Evolutionary conservation across 2,888 invertebrate species (phyloP).

Genomic region (Watsonalla cultraria): DNA sequence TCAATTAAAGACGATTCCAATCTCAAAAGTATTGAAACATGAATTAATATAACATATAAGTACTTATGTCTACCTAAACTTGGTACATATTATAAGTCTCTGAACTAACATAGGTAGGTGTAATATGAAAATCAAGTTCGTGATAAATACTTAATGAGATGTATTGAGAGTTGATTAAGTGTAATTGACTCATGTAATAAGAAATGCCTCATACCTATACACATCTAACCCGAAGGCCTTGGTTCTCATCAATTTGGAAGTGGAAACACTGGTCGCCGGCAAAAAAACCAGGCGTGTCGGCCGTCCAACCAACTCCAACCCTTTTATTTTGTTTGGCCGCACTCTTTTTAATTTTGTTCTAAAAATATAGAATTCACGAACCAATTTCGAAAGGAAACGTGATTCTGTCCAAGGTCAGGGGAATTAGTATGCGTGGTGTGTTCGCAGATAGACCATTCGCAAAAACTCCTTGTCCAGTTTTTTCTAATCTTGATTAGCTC

Average conservation of each 20-base stretch:
- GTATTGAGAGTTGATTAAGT: too few relatives aligned
- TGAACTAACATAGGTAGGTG: too few relatives aligned
- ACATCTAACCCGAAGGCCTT: slow-evolving; percentile 31
- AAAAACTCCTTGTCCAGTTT: slow-evolving; percentile 59
- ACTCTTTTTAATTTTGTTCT: slow-evolving; percentile 74
- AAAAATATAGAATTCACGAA: slow-evolving; percentile 76
- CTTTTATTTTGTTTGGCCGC: slow-evolving; percentile 65
- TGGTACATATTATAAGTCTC: too few relatives aligned
- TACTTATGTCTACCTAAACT: too few relatives aligned
- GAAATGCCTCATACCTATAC: slow-evolving; percentile 13
- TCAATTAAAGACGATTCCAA: too few relatives aligned
- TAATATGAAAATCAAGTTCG: too few relatives aligned
- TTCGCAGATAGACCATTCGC: slow-evolving; percentile 70
- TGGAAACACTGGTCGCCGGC: slow-evolving; percentile 56
- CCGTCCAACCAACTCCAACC: slow-evolving; percentile 35
- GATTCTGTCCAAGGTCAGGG: slow-evolving; percentile 71
- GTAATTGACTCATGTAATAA: too few relatives aligned
- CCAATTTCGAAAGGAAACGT: slow-evolving; percentile 79
- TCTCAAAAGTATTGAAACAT: too few relatives aligned
- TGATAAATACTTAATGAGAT: too few relatives aligned
- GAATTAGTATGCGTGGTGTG: slow-evolving; percentile 74
- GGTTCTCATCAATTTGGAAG: slow-evolving; percentile 47
- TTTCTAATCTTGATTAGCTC: slow-evolving; percentile 64
- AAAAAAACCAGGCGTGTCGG: slow-evolving; percentile 28
- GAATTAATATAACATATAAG: too few relatives aligned